Evolutionary conservation across 2,888 invertebrate genomes (phyloP).

Genomic region (Synergus itoensis): DNA sequence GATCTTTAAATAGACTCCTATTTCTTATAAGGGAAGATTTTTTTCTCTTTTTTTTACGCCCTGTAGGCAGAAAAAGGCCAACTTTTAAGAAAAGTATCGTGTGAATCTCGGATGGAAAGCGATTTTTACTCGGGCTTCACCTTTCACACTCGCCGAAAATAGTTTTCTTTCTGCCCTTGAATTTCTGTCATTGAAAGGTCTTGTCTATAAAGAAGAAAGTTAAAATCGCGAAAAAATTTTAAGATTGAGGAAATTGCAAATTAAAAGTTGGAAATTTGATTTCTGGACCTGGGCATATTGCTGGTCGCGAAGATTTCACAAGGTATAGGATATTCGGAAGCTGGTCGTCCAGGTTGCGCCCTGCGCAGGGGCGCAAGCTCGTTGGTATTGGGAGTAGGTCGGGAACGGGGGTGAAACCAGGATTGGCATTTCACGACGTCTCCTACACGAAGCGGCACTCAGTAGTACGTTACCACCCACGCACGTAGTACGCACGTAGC

Average conservation of each 20-base stretch:
- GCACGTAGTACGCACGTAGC: slow-evolving; percentile 80
- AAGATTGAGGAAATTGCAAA: background rate
- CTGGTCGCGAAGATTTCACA: slow-evolving; percentile 13
- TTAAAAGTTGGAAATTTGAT: background rate
- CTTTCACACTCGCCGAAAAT: no score
- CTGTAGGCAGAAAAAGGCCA: no score
- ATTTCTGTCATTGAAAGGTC: no score
- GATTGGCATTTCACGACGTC: slow-evolving; percentile 52
- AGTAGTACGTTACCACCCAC: slow-evolving; percentile 78
- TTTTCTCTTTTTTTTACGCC: no score
- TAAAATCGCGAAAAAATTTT: background rate
- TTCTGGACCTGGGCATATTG: slow-evolving; percentile 7
- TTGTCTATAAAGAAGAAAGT: background rate
- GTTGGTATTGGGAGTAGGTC: slow-evolving; percentile 51
- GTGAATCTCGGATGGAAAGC: no score
- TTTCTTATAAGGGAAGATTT: no score
- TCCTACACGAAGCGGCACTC: slow-evolving; percentile 62
- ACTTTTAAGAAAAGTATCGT: no score
- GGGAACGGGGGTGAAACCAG: slow-evolving; percentile 46
- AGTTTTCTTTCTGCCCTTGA: no score
- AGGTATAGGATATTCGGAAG: slow-evolving; percentile 10
- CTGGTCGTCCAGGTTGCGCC: slow-evolving; percentile 26
- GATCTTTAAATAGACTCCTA: no score
- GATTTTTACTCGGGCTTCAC: no score
- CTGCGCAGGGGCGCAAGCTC: slow-evolving; percentile 65